Evolutionary conservation across 2,113 vertebrate genomes (phyloP).

Genomic region (Lethenteron reissneri): DNA sequence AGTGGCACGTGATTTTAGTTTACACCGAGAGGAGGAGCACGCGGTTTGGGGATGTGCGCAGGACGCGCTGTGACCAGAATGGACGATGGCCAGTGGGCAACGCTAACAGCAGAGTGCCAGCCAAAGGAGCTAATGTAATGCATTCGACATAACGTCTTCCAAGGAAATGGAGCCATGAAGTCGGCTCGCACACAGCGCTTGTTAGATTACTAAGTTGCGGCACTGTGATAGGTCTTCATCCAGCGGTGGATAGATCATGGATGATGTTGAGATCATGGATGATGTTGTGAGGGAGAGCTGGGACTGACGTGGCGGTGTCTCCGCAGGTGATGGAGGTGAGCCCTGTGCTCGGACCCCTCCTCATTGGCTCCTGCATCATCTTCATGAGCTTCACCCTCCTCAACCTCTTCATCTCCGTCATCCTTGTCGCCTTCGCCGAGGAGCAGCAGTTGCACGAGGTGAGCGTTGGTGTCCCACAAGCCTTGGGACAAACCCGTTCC

Average conservation of each 20-base stretch:
- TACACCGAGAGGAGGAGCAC: too few relatives aligned
- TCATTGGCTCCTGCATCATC: conserved; percentile 6
- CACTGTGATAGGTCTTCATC: background rate
- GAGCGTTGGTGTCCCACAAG: too few relatives aligned
- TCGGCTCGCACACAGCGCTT: too few relatives aligned
- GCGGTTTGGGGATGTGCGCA: too few relatives aligned
- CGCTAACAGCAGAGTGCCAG: too few relatives aligned
- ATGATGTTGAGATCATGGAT: background rate
- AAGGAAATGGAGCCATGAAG: too few relatives aligned
- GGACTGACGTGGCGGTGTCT: background rate
- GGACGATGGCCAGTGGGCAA: too few relatives aligned
- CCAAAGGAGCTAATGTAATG: too few relatives aligned
- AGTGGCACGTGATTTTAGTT: too few relatives aligned
- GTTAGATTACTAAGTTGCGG: background rate
- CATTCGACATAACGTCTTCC: too few relatives aligned
- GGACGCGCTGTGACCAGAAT: too few relatives aligned
- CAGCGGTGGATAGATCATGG: background rate
- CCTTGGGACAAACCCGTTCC: too few relatives aligned
- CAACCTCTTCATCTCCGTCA: conserved; percentile 5
- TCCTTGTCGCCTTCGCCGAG: conserved; percentile 4
- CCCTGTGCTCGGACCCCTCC: conserved; percentile 5
- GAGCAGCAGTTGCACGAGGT: conserved; percentile 1
- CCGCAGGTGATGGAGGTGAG: background rate
- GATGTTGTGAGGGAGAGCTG: background rate
- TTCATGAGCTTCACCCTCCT: conserved; percentile 5